phyloP scores from a whole-genome alignment of 2,797 vertebrate genomes.

The Florisuga fusca region DNA sequence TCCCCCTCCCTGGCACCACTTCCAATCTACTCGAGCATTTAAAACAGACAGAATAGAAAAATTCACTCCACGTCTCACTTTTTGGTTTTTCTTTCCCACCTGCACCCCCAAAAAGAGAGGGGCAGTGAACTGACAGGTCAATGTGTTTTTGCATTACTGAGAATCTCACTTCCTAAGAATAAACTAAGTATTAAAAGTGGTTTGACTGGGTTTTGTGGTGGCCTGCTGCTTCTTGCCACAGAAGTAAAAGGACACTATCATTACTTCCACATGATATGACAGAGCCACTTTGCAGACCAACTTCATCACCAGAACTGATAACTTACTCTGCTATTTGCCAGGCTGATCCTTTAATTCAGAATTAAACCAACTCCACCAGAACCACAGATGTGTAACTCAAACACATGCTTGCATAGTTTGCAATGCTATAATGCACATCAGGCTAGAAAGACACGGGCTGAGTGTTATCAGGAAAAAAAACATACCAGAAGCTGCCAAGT shows the following conservation, averaged over 20 bases:
- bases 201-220: neutral
- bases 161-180: neutral
- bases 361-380: neutral
- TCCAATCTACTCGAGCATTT: neutral
- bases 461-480: conserved; percentile 40
- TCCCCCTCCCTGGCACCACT: neutral
- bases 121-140: neutral
- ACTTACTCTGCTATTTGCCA: neutral
- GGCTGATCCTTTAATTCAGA: conserved; percentile 8
- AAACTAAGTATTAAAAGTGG: neutral
- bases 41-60: neutral
- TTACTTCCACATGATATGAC: neutral
- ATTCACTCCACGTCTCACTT: neutral
- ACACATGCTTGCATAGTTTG: neutral
- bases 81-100: neutral
- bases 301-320: neutral
- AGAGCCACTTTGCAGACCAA: neutral
- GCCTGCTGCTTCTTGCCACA: neutral
- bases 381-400: neutral
- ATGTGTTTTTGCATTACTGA: neutral
- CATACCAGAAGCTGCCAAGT: conserved; percentile 3
- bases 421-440: neutral
- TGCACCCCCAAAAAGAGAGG: neutral
- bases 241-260: neutral
- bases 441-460: neutral